Conservation (phyloP, 2,797 vertebrate species). For the Antennarius maculatus region DNA sequence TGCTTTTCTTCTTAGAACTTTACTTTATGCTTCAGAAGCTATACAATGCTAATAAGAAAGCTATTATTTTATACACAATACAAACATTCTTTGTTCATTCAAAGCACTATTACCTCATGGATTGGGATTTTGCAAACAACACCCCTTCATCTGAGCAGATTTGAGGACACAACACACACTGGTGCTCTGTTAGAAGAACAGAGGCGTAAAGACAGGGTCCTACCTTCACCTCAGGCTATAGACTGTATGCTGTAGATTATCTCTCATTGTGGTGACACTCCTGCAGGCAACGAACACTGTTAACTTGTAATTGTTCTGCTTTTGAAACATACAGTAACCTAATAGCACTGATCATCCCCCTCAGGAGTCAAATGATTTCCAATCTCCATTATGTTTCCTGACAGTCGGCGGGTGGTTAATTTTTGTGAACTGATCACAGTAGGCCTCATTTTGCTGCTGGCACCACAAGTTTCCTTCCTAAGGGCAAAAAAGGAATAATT, state of each 20-base stretch:
- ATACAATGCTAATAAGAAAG: slow-evolving; percentile 35
- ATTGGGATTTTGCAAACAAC: neutral
- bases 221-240: slow-evolving; percentile 44
- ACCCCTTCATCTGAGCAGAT: neutral
- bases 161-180: neutral
- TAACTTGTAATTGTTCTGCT: slow-evolving; percentile 56
- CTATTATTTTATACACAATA: slow-evolving; percentile 23
- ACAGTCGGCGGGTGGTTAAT: slow-evolving; percentile 50
- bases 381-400: slow-evolving; percentile 63
- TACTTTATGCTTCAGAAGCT: slow-evolving; percentile 38
- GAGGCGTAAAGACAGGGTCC: slow-evolving; percentile 46
- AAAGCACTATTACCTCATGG: neutral
- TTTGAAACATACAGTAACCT: slow-evolving; percentile 63
- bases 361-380: slow-evolving; percentile 61
- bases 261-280: slow-evolving; percentile 30
- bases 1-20: slow-evolving; percentile 43
- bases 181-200: slow-evolving; percentile 18
- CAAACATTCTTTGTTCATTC: slow-evolving; percentile 14
- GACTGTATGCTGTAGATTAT: neutral
- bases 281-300: slow-evolving; percentile 23
- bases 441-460: slow-evolving; percentile 46
- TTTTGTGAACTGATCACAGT: slow-evolving; percentile 60
- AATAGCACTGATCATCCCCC: slow-evolving; percentile 53
- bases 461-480: slow-evolving; percentile 50
- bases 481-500: neutral